A percentile compares a stretch with the other conserved stretches of the same genome.
Evolutionary conservation across 2,113 vertebrate genomes (phyloP).

Genomic region (Hippocampus comes): DNA sequence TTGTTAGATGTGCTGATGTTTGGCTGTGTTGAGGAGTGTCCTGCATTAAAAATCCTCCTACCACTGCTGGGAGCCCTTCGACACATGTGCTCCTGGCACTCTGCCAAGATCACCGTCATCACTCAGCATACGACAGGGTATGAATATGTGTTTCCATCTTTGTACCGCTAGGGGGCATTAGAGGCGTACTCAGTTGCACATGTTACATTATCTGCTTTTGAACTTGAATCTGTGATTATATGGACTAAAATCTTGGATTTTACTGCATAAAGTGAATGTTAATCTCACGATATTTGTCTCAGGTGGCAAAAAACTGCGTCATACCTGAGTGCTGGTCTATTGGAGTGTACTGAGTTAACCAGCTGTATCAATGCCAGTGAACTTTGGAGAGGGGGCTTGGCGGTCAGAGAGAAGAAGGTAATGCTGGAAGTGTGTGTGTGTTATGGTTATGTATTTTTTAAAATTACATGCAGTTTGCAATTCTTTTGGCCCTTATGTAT

Average conservation of each 20-base stretch:
- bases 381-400: conserved; percentile 59
- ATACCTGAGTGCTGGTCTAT: conserved; percentile 45
- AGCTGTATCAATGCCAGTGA: conserved; percentile 39
- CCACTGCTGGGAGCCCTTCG: conserved; percentile 64
- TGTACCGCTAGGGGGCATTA: conserved; percentile 50
- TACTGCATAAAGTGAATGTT: neutral
- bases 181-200: conserved; percentile 1
- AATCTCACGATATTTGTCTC: neutral
- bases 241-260: neutral
- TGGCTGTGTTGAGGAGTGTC: conserved; percentile 38
- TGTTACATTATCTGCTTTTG: neutral
- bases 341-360: conserved; percentile 29
- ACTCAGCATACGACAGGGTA: conserved; percentile 49
- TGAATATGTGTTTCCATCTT: conserved; percentile 13
- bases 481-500: neutral
- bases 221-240: no score
- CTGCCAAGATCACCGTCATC: conserved; percentile 56
- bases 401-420: conserved; percentile 67
- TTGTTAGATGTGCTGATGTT: conserved; percentile 61
- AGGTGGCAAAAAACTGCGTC: conserved; percentile 61
- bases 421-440: neutral
- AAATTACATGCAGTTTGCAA: neutral
- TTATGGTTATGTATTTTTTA: neutral
- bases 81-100: conserved; percentile 65
- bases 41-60: conserved; percentile 53